phyloP scores from a whole-genome alignment of 2,113 vertebrate species.

The Chiloscyllium plagiosum region DNA sequence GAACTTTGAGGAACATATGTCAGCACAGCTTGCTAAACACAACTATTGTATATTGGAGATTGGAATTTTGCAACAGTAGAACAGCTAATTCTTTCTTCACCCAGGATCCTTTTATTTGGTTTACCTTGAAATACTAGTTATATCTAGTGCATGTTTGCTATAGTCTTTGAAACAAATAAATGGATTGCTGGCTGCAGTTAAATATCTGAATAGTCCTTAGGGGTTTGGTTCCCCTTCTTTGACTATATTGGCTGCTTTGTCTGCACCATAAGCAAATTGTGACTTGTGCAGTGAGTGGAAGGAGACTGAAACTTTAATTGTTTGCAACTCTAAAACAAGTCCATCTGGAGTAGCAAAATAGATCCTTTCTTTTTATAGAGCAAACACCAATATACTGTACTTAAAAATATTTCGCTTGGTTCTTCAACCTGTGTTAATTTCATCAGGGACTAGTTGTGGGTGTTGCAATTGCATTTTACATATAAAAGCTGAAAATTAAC shows the following conservation, averaged over 20 bases:
- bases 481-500: neutral
- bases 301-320: neutral
- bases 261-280: neutral
- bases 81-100: neutral
- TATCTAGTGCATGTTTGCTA: neutral
- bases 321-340: neutral
- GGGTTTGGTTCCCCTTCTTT: neutral
- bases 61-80: neutral
- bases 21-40: neutral
- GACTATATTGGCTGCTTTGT: neutral
- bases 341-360: neutral
- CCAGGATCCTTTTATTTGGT: neutral
- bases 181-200: neutral
- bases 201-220: neutral
- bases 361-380: neutral
- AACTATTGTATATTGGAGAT: neutral
- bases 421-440: neutral
- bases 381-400: neutral
- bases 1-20: neutral
- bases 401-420: neutral
- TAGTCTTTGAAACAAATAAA: neutral
- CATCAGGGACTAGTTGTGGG: neutral
- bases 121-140: neutral
- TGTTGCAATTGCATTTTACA: neutral
- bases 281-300: neutral